Evolutionary conservation across 2,113 vertebrate species (phyloP), one percentile per base, ranked within the genome.

Genomic region (Epinephelus cyanopodus): DNA sequence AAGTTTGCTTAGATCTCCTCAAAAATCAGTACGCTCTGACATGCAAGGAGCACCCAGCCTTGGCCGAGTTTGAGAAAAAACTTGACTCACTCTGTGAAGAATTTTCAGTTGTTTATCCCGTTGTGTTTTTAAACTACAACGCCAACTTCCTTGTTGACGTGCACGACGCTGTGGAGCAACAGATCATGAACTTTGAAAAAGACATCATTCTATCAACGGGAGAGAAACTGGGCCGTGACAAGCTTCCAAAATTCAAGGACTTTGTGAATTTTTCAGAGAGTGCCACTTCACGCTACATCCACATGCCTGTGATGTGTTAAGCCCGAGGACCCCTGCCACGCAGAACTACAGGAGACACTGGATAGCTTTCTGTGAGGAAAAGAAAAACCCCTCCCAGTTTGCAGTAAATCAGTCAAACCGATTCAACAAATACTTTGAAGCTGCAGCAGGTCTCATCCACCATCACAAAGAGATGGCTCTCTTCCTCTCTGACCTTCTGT

Each of bases 311-410:
- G 90, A 94, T 42, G 64, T 95, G 48, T 80, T 96, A 33, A 92
- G 88, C 60, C 88, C 93, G 10, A 66, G 47, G 2, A 80, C 21
- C 10, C 66, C 83, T 0, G 74, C 57, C n/a, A 80, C 17, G 13
- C 80, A 86, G 2, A 92, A 84, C 73, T 95, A 93, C 85, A 88
- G 90, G 17, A 94, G 87, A n/a, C 89, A 95, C 90, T 96, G 96
- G 96, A 64, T 94, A 1, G 94, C 94, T 13, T 96, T 96, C 85
- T 96, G 96, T 29, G 50, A 93, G 0, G 95, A 94, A 57, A 96
- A 93, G 83, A 77, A 67, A 5, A 95, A 95, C 62, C 91, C 91
- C 3, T 95, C 96, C 11, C 92, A 25, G 66, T 73, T 96, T 0
- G 27, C 79, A 0, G 58, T 84, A 1, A 87, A 88, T 39, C 61